Evolutionary conservation across 2,113 vertebrate species (phyloP).

Genomic region (Pogonocichla stellata): DNA sequence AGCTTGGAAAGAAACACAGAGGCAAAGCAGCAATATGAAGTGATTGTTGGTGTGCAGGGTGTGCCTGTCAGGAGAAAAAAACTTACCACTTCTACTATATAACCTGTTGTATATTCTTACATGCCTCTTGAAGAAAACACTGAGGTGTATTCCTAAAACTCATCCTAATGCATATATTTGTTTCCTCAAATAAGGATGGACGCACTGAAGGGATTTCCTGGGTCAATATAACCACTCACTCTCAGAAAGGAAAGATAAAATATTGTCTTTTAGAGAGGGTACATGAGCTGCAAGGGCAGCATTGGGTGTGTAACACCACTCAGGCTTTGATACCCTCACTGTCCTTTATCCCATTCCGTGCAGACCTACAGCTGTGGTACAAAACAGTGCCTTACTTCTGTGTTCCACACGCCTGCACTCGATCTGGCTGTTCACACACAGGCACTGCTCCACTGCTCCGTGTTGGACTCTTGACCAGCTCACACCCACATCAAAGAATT

Average conservation of each 20-base stretch:
- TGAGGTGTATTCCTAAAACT: neutral
- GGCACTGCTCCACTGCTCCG: conserved; percentile 82
- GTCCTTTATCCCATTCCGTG: neutral
- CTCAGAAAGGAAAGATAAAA: neutral
- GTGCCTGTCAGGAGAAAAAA: neutral
- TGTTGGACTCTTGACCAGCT: conserved; percentile 84
- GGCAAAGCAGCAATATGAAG: neutral
- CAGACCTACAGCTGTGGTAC: neutral
- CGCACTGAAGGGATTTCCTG: neutral
- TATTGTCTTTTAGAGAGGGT: neutral
- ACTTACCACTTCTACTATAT: neutral
- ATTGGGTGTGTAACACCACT: accelerated
- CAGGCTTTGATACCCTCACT: neutral
- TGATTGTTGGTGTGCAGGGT: neutral
- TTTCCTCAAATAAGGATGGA: neutral
- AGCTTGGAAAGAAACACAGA: neutral
- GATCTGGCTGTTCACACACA: conserved; percentile 64
- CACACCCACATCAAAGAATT: conserved; percentile 78
- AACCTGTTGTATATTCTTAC: neutral
- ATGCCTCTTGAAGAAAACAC: neutral
- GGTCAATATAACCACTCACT: neutral
- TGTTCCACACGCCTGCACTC: conserved; percentile 71
- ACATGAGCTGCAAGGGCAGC: neutral
- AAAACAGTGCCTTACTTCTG: conserved; percentile 71
- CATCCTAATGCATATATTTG: neutral